Evolutionary conservation across 2,888 invertebrate species (phyloP).

Genomic region (Rhingia campestris): DNA sequence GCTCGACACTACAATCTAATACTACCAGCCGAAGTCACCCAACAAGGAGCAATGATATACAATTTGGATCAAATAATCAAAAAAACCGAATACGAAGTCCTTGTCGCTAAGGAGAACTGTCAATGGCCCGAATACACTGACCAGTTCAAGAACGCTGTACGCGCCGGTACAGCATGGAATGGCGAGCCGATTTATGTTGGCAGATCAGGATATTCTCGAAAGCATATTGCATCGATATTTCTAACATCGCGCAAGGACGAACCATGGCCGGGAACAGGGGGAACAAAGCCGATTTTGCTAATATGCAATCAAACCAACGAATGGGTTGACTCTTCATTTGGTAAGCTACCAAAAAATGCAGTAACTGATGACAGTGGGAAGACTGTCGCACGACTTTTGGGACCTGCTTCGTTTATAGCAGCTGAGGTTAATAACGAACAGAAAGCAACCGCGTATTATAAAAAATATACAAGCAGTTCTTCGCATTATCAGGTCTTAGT

Average conservation of each 20-base stretch:
- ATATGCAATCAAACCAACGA: neutral
- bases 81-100: conserved; percentile 10
- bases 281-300: neutral
- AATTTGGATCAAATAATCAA: neutral
- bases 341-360: neutral
- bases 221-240: conserved; percentile 1
- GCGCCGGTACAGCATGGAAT: conserved; percentile 25
- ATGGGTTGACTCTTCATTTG: conserved; percentile 2
- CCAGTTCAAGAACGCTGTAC: conserved; percentile 10
- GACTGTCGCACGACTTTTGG: conserved; percentile 1
- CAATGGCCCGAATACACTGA: neutral
- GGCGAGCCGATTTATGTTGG: neutral
- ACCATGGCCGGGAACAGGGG: neutral
- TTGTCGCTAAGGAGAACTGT: conserved; percentile 10
- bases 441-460: neutral
- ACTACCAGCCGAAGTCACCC: neutral
- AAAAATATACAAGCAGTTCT: neutral
- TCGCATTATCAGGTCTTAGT: conserved; percentile 8
- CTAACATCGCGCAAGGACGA: neutral
- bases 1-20: neutral
- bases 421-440: neutral
- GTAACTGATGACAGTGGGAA: neutral
- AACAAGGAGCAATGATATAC: neutral
- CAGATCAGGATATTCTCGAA: no score
- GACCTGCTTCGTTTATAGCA: neutral